Evolutionary conservation across 2,888 invertebrate species (phyloP).

Genomic region (Rhagophthalmus giganteus): DNA sequence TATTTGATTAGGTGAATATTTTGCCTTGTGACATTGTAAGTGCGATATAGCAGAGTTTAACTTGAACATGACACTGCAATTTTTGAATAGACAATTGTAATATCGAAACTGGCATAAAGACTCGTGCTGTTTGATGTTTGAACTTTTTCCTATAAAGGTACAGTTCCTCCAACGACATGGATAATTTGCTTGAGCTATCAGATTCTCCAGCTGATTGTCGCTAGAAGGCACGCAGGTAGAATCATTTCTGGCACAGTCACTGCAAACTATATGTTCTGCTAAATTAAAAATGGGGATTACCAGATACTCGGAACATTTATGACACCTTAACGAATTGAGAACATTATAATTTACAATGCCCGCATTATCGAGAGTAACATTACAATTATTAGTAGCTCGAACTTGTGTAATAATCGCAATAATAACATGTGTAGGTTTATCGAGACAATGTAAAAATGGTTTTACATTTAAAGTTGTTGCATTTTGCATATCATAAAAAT

Average conservation of each 20-base stretch:
- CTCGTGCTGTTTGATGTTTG: constrained; percentile 7
- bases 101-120: constrained; percentile 5
- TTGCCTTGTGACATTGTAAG: constrained; percentile 4
- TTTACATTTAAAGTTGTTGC: neutral
- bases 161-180: constrained; percentile 19
- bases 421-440: constrained; percentile 1
- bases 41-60: constrained; percentile 9
- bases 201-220: neutral
- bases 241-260: constrained; percentile 4
- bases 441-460: constrained; percentile 7
- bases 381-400: neutral
- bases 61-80: constrained; percentile 5
- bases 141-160: constrained; percentile 1
- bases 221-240: constrained; percentile 2
- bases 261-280: constrained; percentile 2
- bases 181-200: constrained; percentile 2
- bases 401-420: neutral
- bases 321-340: constrained; percentile 11
- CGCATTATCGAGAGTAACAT: neutral
- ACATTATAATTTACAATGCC: neutral
- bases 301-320: constrained; percentile 5
- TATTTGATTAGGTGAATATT: neutral
- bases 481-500: constrained; percentile 5
- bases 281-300: constrained; percentile 11
- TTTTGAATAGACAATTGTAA: constrained; percentile 12